A percentile compares a stretch with the other conserved stretches of the same genome.
Conservation (phyloP, 1,140 invertebrate genomes). For the Schmidtea mediterranea region DNA sequence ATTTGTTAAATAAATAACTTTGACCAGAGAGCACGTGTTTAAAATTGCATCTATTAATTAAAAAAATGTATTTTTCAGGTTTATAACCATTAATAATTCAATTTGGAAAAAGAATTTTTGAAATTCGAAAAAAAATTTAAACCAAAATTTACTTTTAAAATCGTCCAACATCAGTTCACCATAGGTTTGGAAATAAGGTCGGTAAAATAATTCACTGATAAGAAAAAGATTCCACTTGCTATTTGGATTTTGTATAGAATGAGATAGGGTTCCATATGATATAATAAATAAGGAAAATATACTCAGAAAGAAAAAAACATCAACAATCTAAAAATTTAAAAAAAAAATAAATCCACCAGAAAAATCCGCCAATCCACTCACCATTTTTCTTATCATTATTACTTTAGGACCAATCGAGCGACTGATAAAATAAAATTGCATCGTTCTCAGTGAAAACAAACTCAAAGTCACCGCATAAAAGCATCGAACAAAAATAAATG, state of each 20-base stretch:
- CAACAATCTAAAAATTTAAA: slow-evolving; percentile 14
- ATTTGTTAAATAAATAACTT: too few relatives aligned
- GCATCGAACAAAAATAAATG: slow-evolving; percentile 11
- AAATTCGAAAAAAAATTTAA: neutral
- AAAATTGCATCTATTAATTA: too few relatives aligned
- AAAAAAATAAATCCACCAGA: too few relatives aligned
- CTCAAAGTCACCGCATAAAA: slow-evolving; percentile 10
- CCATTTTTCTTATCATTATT: slow-evolving; percentile 24
- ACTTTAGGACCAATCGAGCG: slow-evolving; percentile 23
- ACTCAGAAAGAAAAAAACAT: slow-evolving; percentile 20
- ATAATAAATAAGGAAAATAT: slow-evolving; percentile 21
- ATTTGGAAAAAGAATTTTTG: neutral
- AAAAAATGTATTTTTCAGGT: too few relatives aligned
- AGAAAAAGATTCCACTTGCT: slow-evolving; percentile 11
- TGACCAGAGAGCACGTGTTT: too few relatives aligned
- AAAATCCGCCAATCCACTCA: too few relatives aligned
- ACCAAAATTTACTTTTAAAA: slow-evolving; percentile 13
- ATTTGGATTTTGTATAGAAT: slow-evolving; percentile 19
- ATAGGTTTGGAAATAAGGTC: slow-evolving; percentile 23
- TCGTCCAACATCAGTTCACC: slow-evolving; percentile 22
- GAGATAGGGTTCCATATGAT: slow-evolving; percentile 20
- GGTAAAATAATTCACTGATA: slow-evolving; percentile 16
- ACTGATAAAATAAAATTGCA: slow-evolving; percentile 19
- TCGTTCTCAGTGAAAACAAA: slow-evolving; percentile 16
- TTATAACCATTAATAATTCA: too few relatives aligned